Percentiles rank a stretch among this genome's conserved stretches.
phyloP scores from a whole-genome alignment of 2,113 vertebrate genomes.

The Pterocles gutturalis region DNA sequence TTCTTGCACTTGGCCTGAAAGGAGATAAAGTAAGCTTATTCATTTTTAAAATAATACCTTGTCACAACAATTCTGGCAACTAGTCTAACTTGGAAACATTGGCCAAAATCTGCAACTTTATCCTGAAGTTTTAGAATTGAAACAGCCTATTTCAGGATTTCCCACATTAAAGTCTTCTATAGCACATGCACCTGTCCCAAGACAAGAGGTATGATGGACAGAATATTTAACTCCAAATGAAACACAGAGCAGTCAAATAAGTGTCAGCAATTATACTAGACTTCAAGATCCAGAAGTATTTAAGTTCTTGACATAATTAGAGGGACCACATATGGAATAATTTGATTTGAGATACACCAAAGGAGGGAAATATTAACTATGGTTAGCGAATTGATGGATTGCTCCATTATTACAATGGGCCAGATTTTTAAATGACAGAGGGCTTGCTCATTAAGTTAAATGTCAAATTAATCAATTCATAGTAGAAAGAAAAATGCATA shows the following conservation, averaged over 20 bases:
- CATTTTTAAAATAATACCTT: not conserved
- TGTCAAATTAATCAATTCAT: not conserved
- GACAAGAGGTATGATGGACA: not conserved
- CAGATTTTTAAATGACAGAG: not conserved
- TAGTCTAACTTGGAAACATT: not conserved
- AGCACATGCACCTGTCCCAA: not conserved
- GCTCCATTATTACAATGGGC: not conserved
- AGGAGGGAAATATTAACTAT: not conserved
- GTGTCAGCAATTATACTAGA: not conserved
- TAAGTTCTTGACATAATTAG: not conserved
- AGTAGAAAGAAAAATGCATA: not conserved
- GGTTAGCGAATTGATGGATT: not conserved
- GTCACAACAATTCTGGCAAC: not conserved
- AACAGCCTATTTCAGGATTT: not conserved
- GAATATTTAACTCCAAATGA: not conserved
- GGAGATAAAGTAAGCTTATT: not conserved
- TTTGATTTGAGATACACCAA: not conserved
- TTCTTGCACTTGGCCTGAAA: not conserved
- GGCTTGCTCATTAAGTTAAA: not conserved
- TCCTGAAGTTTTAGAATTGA: not conserved
- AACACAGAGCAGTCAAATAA: not conserved
- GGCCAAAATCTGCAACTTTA: not conserved
- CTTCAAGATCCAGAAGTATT: not conserved
- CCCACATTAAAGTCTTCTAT: not conserved
- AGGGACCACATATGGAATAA: not conserved